Evolutionary conservation across 2,888 invertebrate genomes (phyloP), one percentile per base, ranked within the genome.

Genomic region (Azorinus chamasolen): DNA sequence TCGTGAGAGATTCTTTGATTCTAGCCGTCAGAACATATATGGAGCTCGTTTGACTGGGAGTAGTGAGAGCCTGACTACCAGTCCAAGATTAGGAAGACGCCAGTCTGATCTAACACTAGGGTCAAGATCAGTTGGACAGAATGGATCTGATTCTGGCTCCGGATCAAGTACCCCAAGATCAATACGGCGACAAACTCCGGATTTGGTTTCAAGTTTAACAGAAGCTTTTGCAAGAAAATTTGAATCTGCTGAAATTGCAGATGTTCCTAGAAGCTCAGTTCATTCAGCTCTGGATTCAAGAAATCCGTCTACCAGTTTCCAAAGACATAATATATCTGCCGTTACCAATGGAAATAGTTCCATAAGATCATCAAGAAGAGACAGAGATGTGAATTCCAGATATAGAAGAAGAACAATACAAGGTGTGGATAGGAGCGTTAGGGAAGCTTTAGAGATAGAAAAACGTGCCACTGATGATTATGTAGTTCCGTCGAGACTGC

Each of bases 381-480:
- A 51, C 8, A 51, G 72, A 18, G 20, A 32, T 8, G 63, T 68
- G 10, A 63, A 66, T 57, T 68, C 68, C 2, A 62, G 72, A 16
- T 66, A 62, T 53, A 43, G 78, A 51, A 57, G 78, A 24, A 45
- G 78, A 41, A 78, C 78, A 5, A 78, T 78, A 53, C 68, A 78
- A 51, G 78, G 78, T 50, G 69, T 68, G 20, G 78, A 78, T 24
- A 72, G 59, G 39, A 63, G 59, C 37, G 64, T 78, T 6, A 39
- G 37, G 12, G 68, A 68, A 37, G 78, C 78, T 37, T n/a, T 78
- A 22, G 78, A 78, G 22, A 41, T 53, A 53, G 68, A 68, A 45
- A 57, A 50, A 32, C 3, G 25, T 18, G 20, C 50, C 18, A 22
- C 32, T 45, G 59, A 59, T 20, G 46, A 45, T 25, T 59, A 46